phyloP scores from a whole-genome alignment of 2,888 invertebrate genomes.

The Pycnomerus fuliginosus region DNA sequence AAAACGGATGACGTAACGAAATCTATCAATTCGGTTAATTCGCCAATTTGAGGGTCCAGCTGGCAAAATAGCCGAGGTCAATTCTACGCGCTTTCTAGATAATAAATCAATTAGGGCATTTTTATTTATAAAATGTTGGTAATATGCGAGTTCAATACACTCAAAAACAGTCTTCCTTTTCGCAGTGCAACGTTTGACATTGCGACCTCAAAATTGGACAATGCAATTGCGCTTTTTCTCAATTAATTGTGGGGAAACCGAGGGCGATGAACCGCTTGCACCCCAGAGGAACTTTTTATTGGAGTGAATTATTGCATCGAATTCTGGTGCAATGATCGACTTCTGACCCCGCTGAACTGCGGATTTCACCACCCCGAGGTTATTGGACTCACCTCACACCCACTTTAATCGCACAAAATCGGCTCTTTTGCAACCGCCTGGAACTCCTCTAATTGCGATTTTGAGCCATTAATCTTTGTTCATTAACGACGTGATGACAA shows the following conservation, averaged over 20 bases:
- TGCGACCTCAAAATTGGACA: slow-evolving; percentile 34
- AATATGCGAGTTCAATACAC: slow-evolving; percentile 38
- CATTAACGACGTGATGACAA: too few relatives aligned
- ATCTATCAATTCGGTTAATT: background rate
- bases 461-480: too few relatives aligned
- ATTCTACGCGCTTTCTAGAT: slow-evolving; percentile 37
- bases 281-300: too few relatives aligned
- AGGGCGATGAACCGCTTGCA: too few relatives aligned
- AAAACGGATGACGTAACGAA: background rate
- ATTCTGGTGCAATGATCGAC: too few relatives aligned
- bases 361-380: too few relatives aligned
- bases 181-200: slow-evolving; percentile 34
- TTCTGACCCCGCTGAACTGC: too few relatives aligned
- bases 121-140: slow-evolving; percentile 36
- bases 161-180: slow-evolving; percentile 19
- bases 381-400: too few relatives aligned
- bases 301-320: too few relatives aligned
- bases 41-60: background rate
- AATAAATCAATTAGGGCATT: slow-evolving; percentile 41
- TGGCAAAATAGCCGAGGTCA: background rate
- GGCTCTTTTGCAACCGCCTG: too few relatives aligned
- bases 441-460: too few relatives aligned
- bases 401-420: too few relatives aligned
- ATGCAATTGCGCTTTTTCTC: slow-evolving; percentile 26
- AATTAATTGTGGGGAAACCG: slow-evolving; percentile 3